A percentile compares a stretch with the other conserved stretches of the same genome.
Conservation (phyloP, 2,797 vertebrate species). For the Poliocrania exsul region DNA sequence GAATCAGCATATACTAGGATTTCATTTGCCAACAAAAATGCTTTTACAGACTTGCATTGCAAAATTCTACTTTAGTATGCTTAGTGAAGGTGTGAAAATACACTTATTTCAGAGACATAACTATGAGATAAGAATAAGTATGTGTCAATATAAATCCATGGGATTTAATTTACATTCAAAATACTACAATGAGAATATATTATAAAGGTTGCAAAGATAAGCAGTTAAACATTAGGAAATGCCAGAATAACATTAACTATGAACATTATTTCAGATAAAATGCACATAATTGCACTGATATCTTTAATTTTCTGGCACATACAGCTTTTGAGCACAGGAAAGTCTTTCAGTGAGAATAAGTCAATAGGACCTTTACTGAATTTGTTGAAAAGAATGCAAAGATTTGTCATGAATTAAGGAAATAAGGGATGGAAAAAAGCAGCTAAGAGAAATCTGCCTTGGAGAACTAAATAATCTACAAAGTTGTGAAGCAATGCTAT, state of each 20-base stretch:
- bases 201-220: not conserved
- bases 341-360: not conserved
- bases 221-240: not conserved
- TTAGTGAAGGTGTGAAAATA: not conserved
- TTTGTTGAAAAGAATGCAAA: not conserved
- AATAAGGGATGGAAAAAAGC: not conserved
- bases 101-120: not conserved
- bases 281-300: not conserved
- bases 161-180: not conserved
- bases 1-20: not conserved
- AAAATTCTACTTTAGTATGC: not conserved
- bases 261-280: not conserved
- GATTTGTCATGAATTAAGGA: not conserved
- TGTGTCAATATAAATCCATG: not conserved
- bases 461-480: not conserved
- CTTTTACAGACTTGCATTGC: not conserved
- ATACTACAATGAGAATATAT: not conserved
- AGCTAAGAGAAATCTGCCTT: not conserved
- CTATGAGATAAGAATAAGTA: not conserved
- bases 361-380: not conserved
- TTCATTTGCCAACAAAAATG: constrained; percentile 20
- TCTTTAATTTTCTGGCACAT: not conserved
- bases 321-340: not conserved
- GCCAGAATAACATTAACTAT: not conserved
- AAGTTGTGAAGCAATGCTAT: not conserved